Conservation (phyloP, 2,888 invertebrate genomes). For the Neuroscelio doddi region DNA sequence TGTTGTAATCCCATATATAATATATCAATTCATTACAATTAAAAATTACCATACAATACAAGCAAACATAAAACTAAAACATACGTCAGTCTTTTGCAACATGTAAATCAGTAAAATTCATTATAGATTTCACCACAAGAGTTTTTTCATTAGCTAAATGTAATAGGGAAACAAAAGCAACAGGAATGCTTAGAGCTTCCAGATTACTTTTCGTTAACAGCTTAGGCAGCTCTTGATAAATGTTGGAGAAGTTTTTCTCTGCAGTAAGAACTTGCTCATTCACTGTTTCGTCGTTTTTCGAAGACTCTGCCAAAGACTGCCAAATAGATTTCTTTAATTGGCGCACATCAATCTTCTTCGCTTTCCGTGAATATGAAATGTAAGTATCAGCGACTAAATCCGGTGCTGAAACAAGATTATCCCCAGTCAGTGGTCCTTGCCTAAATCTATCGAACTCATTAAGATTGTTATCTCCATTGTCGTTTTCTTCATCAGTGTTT, state of each 20-base stretch:
- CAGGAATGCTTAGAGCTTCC: slow-evolving; percentile 82
- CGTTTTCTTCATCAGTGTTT: slow-evolving; percentile 50
- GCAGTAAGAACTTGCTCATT: slow-evolving; percentile 56
- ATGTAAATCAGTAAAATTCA: slow-evolving; percentile 54
- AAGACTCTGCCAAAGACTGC: slow-evolving; percentile 74
- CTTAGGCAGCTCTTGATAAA: slow-evolving; percentile 76
- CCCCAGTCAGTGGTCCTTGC: slow-evolving; percentile 68
- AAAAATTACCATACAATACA: too few species aligned
- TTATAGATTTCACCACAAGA: slow-evolving; percentile 63
- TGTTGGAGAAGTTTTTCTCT: slow-evolving; percentile 69
- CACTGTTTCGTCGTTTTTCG: slow-evolving; percentile 51
- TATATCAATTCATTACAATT: too few species aligned
- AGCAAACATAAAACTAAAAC: too few species aligned
- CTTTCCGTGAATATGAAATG: slow-evolving; percentile 85
- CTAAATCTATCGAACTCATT: slow-evolving; percentile 40
- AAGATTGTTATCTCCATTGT: slow-evolving; percentile 47
- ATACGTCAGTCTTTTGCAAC: too few species aligned
- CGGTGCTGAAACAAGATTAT: slow-evolving; percentile 80
- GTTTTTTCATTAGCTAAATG: slow-evolving; percentile 89
- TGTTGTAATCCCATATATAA: too few species aligned
- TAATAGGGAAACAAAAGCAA: slow-evolving; percentile 85
- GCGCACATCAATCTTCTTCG: slow-evolving; percentile 90
- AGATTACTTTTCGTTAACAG: slow-evolving; percentile 77
- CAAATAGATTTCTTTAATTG: slow-evolving; percentile 84
- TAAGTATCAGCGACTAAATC: slow-evolving; percentile 79